These are phyloP conservation scores for Leptodactylus fallax DNA, from an alignment of 2,797 vertebrate genomes.

Conservation along the genomic window DNA sequence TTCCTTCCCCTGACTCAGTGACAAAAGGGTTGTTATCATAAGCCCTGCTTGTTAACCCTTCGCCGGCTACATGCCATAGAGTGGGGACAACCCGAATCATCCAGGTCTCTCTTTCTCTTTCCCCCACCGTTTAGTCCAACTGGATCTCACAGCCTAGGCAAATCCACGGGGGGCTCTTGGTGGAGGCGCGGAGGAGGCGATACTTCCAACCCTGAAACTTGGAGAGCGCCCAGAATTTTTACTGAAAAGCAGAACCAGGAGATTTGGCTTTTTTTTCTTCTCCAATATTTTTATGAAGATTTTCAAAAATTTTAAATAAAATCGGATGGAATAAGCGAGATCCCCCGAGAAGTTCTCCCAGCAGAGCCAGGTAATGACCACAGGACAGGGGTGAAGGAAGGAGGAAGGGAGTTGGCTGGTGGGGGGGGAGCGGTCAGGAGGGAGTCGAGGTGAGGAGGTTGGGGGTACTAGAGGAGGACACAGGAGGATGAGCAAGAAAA, in stretches of 20 bases:
- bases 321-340: background rate
- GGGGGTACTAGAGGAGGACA: background rate
- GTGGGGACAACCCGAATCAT: background rate
- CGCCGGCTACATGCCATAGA: conserved; percentile 46
- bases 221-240: conserved; percentile 35
- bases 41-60: conserved; percentile 68
- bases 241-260: background rate
- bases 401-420: background rate
- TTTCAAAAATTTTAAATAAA: background rate
- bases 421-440: background rate
- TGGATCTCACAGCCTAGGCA: conserved; percentile 11
- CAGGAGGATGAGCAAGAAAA: background rate
- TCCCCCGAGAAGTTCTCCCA: background rate
- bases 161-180: conserved; percentile 27
- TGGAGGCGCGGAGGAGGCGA: conserved; percentile 22
- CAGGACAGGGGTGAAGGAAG: background rate
- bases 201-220: conserved; percentile 53
- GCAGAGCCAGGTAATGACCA: background rate
- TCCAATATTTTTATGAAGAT: conserved; percentile 26
- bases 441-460: background rate
- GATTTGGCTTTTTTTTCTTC: background rate
- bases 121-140: background rate
- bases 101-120: background rate
- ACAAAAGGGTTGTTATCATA: conserved; percentile 68
- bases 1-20: conserved; percentile 63